Conservation (phyloP, 2,888 invertebrate species). For the Drosophila putrida region DNA sequence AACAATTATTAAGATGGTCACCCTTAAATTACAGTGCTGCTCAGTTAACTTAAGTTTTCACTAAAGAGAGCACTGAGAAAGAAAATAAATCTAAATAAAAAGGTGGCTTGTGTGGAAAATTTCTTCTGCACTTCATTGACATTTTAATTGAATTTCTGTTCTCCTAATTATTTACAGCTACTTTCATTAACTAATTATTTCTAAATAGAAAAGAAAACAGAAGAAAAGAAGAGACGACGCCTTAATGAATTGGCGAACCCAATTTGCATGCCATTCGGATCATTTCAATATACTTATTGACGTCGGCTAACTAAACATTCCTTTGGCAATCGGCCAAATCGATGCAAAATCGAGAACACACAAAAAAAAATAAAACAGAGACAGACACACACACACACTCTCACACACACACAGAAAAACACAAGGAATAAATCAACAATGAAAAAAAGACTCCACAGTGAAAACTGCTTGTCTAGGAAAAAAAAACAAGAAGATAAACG, state of each 20-base stretch:
- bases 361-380: constrained; percentile 33
- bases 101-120: not conserved
- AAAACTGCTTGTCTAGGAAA: constrained; percentile 29
- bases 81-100: too few species aligned
- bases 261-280: constrained; percentile 61
- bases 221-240: constrained; percentile 15
- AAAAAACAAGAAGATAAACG: constrained; percentile 7
- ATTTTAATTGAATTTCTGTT: constrained; percentile 3
- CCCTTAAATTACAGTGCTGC: not conserved
- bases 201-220: not conserved
- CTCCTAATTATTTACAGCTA: constrained; percentile 1
- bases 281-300: constrained; percentile 67
- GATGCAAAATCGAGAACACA: constrained; percentile 61
- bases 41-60: not conserved
- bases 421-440: constrained; percentile 37
- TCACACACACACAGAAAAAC: constrained; percentile 18
- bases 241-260: constrained; percentile 44
- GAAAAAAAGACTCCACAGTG: constrained; percentile 45
- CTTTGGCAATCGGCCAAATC: constrained; percentile 68
- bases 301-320: constrained; percentile 69
- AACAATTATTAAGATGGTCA: too few species aligned
- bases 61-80: too few species aligned
- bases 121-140: not conserved
- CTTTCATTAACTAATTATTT: constrained; percentile 25
- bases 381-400: constrained; percentile 28